These are phyloP conservation scores for Clarias laeviceps DNA, from an alignment of 2,797 vertebrate species.

Conservation along the genomic window DNA sequence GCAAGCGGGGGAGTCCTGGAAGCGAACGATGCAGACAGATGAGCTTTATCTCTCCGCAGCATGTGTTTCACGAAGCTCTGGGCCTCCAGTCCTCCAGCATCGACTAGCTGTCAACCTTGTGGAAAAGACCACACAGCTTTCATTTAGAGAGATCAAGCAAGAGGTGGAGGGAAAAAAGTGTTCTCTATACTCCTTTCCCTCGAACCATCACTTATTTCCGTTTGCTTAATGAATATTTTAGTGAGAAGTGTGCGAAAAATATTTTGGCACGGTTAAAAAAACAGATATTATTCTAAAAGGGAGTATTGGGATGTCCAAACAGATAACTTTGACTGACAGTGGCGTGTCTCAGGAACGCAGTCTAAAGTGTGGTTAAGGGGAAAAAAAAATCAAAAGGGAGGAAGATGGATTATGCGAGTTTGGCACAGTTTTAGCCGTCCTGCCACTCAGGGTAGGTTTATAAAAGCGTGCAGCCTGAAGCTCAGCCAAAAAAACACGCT, in stretches of 20 bases:
- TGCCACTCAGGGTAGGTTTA: constrained; percentile 7
- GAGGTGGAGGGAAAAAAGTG: not conserved
- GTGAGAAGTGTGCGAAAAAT: not conserved
- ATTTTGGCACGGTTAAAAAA: not conserved
- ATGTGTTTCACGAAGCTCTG: constrained; percentile 76
- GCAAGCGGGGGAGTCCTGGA: constrained; percentile 65
- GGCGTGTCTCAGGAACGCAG: not conserved
- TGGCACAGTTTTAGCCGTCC: not conserved
- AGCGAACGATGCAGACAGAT: constrained; percentile 77
- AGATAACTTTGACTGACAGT: not conserved
- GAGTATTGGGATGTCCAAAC: not conserved
- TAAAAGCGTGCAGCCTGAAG: not conserved
- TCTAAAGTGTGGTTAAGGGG: not conserved
- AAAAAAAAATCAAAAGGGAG: not conserved
- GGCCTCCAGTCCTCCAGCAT: constrained; percentile 79
- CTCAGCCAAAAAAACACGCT: constrained; percentile 13
- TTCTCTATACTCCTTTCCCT: not conserved
- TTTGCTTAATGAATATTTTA: constrained; percentile 6
- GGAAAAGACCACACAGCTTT: constrained; percentile 42
- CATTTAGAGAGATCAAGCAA: constrained; percentile 37
- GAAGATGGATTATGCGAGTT: constrained; percentile 18
- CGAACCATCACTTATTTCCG: not conserved
- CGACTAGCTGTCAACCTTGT: constrained; percentile 77
- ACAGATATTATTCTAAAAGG: not conserved
- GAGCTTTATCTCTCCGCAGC: constrained; percentile 81